A percentile compares a stretch with the other conserved stretches of the same genome.
phyloP scores from a whole-genome alignment of 2,888 invertebrate genomes.

The Mesorhabditis belari region DNA sequence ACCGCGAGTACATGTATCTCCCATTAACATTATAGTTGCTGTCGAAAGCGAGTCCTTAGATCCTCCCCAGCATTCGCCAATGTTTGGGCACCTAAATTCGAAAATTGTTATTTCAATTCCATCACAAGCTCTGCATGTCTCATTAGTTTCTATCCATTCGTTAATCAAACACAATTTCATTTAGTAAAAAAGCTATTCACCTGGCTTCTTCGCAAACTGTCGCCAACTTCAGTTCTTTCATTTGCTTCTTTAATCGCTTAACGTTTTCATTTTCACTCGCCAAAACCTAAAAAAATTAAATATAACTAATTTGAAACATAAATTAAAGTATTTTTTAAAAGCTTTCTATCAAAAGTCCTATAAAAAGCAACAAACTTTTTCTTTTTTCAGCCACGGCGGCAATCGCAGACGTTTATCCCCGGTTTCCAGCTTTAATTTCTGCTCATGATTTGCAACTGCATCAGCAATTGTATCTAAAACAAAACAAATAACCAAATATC shows the following conservation, averaged over 20 bases:
- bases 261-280: conserved; percentile 38
- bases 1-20: conserved; percentile 96
- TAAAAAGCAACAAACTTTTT: too few species aligned
- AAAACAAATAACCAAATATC: too few species aligned
- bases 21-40: conserved; percentile 97
- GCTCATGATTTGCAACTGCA: conserved; percentile 29
- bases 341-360: too few species aligned
- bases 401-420: conserved; percentile 41
- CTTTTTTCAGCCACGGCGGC: conserved; percentile 51
- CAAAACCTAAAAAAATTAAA: too few species aligned
- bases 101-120: too few species aligned
- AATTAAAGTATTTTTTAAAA: neutral
- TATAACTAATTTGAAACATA: neutral
- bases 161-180: too few species aligned
- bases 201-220: conserved; percentile 51
- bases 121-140: too few species aligned
- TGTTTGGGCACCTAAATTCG: conserved; percentile 44
- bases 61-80: conserved; percentile 84
- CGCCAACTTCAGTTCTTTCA: conserved; percentile 44
- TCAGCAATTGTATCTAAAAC: conserved; percentile 21
- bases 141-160: too few species aligned
- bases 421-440: conserved; percentile 33
- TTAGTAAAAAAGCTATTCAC: conserved; percentile 6
- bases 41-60: conserved; percentile 79
- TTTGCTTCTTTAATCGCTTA: conserved; percentile 39